phyloP scores from a whole-genome alignment of 2,888 invertebrate species.

The Mesorhabditis spiculigera region DNA sequence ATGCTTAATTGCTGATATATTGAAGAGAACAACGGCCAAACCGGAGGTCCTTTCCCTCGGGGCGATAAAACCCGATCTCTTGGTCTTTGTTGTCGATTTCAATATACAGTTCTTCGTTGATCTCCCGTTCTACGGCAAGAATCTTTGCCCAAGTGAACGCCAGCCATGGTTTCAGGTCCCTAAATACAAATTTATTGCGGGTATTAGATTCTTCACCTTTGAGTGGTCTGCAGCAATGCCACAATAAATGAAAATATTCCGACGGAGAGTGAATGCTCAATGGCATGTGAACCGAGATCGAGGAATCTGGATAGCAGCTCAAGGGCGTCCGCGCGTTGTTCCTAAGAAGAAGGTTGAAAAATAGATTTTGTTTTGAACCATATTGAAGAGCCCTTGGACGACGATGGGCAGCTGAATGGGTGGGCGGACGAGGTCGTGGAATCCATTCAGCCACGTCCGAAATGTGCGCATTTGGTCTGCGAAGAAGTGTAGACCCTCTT shows the following conservation, averaged over 20 bases:
- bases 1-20: conserved; percentile 25
- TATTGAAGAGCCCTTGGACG: conserved; percentile 70
- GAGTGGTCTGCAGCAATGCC: conserved; percentile 79
- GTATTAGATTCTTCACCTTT: conserved; percentile 11
- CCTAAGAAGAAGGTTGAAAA: conserved; percentile 64
- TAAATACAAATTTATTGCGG: conserved; percentile 5
- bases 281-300: conserved; percentile 92
- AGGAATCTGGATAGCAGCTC: conserved; percentile 87
- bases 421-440: conserved; percentile 59
- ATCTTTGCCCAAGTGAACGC: conserved; percentile 96
- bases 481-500: background rate
- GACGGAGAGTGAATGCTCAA: conserved; percentile 79
- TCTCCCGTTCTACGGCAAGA: background rate
- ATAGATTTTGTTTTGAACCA: conserved; percentile 25
- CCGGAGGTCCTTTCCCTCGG: no score
- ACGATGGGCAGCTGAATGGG: conserved; percentile 96
- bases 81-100: no score
- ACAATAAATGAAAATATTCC: conserved; percentile 92
- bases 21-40: no score
- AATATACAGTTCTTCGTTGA: background rate
- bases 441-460: conserved; percentile 3
- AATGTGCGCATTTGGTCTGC: background rate
- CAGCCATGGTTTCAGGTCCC: conserved; percentile 83
- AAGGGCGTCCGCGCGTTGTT: conserved; percentile 87
- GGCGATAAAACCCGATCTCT: no score